These are phyloP conservation scores for Microdon myrmicae DNA, from an alignment of 2,888 invertebrate species.

Conservation along the genomic window DNA sequence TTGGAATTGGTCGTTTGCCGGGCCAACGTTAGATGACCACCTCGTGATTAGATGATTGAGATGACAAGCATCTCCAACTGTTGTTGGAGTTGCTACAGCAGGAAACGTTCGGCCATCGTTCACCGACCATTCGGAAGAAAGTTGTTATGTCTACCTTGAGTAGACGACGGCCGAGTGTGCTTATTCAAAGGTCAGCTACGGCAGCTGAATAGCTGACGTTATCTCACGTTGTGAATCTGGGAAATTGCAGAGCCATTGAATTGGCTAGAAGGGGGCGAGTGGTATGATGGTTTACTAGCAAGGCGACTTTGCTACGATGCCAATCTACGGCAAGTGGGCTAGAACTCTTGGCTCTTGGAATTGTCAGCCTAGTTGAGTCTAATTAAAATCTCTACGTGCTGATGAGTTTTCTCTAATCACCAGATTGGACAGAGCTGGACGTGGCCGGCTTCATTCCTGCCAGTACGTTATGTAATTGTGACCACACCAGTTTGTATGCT, in stretches of 20 bases:
- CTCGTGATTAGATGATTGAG: constrained; percentile 45
- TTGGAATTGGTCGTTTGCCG: constrained; percentile 14
- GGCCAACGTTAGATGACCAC: constrained; percentile 39
- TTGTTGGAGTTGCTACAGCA: constrained; percentile 10
- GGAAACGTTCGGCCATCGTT: no score
- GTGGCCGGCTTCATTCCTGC: no score
- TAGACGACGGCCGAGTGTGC: constrained; percentile 26
- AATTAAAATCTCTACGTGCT: constrained; percentile 44
- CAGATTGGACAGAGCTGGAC: no score
- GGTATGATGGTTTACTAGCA: constrained; percentile 12
- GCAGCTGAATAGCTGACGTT: constrained; percentile 18
- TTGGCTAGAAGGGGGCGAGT: background rate
- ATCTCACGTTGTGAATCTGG: constrained; percentile 38
- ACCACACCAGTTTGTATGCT: no score
- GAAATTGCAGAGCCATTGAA: constrained; percentile 4
- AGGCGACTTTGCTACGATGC: constrained; percentile 34
- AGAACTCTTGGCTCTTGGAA: constrained; percentile 25
- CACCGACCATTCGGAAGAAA: constrained; percentile 14
- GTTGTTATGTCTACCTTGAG: constrained; percentile 25
- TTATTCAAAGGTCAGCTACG: constrained; percentile 32
- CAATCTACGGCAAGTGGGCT: constrained; percentile 34
- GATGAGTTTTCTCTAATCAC: constrained; percentile 30
- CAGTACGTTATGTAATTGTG: no score
- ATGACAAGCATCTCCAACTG: constrained; percentile 35
- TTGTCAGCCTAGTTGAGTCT: constrained; percentile 10